Base-by-base conservation (phyloP, 2,888 invertebrate species). In the Marasmarcha lunaedactyla region DNA sequence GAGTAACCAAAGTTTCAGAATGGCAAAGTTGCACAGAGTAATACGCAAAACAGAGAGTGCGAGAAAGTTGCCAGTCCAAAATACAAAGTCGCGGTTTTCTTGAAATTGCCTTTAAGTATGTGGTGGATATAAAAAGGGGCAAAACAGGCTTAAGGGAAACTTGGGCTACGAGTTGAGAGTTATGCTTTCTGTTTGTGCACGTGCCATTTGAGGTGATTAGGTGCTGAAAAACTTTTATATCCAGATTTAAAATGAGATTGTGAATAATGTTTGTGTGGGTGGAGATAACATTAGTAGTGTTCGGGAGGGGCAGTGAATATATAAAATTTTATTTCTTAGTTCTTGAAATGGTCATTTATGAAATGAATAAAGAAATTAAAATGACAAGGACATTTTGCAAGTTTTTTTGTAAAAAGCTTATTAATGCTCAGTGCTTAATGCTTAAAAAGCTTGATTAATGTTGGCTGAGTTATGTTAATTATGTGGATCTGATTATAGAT, bases 61-160 rank as follows among this genome's bases (percentile, higher is more conserved):
- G n/a, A n/a, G n/a, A n/a, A n/a, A n/a, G n/a, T n/a, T n/a, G n/a
- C 46, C 61, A 61, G 59, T 61, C 52, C 46, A 47, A 20, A 7
- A 20, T 7, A 20, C 20, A 20, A 20, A 46, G 52, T 55, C 54
- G 59, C 47, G 54, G 59, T 52, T 57, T 59, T 60, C 62, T 64
- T 55, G 57, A 64, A 71, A 71, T 77, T 71, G 65, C 63, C 64
- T 65, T 63, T 78, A 78, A 77, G 78, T 77, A 71, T 73, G 72
- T 71, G 73, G 70, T 63, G 64, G 68, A 57, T 59, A 59, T 66
- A 69, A 72, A 70, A 70, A 65, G 69, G 66, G 62, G 69, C 54
- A 65, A 66, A 70, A 69, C 62, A 65, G 76, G n/a, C n/a, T 76
- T 79, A 77, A 77, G 54, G 49, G 65, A 60, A 58, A 59, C 59